These are phyloP conservation scores for Catagonus wagneri DNA, from an alignment of 2,113 vertebrate species.

Conservation along the genomic window DNA sequence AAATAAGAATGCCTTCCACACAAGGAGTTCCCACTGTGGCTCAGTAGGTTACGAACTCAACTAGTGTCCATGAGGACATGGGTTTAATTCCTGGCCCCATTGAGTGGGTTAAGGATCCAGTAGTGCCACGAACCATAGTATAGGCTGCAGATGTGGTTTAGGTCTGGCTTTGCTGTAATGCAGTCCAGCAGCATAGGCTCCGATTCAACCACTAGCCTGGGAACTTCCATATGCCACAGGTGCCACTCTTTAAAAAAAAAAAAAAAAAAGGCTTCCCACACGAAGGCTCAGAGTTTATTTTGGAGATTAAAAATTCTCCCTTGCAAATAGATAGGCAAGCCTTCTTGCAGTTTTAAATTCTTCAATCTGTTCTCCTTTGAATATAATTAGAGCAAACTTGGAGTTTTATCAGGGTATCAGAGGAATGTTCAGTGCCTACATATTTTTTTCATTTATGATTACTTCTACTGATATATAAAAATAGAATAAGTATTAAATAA, in stretches of 20 bases:
- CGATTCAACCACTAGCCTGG: no score
- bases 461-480: constrained; percentile 8
- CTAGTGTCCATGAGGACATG: no score
- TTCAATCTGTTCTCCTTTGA: not conserved
- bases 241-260: not conserved
- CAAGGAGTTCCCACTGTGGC: no score
- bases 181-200: no score
- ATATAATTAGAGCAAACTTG: constrained; percentile 41
- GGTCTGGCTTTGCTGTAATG: no score
- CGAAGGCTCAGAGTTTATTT: constrained; percentile 35
- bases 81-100: no score
- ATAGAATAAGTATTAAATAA: not conserved
- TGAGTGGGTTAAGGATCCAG: no score
- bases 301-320: not conserved
- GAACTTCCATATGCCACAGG: no score
- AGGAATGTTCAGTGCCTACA: not conserved
- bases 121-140: no score
- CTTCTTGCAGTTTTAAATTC: constrained; percentile 38
- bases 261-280: not conserved
- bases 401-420: not conserved
- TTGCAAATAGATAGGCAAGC: not conserved
- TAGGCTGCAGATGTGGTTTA: no score
- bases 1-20: not conserved
- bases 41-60: no score
- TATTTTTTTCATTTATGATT: constrained; percentile 28